A percentile compares a stretch with the other conserved stretches of the same genome.
These are phyloP conservation scores for Smutsia gigantea DNA, from an alignment of 2,797 vertebrate genomes.

Conservation along the genomic window DNA sequence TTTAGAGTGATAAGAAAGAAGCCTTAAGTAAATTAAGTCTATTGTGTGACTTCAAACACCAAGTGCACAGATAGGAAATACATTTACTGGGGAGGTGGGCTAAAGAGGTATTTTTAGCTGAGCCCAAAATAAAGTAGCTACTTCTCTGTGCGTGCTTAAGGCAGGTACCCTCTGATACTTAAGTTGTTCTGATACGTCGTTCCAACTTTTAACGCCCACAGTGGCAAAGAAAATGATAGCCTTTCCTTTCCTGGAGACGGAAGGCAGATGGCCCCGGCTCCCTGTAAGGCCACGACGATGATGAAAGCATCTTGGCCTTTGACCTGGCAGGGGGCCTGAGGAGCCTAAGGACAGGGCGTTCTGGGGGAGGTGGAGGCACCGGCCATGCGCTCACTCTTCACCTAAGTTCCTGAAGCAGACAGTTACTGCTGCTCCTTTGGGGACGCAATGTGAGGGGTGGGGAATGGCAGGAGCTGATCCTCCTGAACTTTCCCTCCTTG, in stretches of 20 bases:
- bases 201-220: not conserved
- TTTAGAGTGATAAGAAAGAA: conserved; percentile 50
- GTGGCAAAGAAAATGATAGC: not conserved
- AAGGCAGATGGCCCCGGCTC: not conserved
- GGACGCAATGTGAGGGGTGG: fast-evolving
- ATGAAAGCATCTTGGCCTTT: not conserved
- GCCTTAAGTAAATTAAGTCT: not conserved
- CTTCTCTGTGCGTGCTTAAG: not conserved
- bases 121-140: not conserved
- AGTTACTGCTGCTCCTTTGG: not conserved
- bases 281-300: not conserved
- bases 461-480: not conserved
- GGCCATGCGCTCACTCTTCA: fast-evolving
- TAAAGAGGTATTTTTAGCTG: not conserved
- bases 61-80: not conserved
- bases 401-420: too few relatives aligned
- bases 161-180: not conserved
- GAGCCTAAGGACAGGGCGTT: not conserved
- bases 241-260: not conserved
- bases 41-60: conserved; percentile 16
- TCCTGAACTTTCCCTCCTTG: not conserved
- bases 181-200: not conserved
- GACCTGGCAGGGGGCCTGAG: not conserved
- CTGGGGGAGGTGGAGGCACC: not conserved
- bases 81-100: not conserved